Evolutionary conservation across 1,140 invertebrate genomes (phyloP), one percentile per base, ranked within the genome.

Genomic region (Callitettix versicolor): DNA sequence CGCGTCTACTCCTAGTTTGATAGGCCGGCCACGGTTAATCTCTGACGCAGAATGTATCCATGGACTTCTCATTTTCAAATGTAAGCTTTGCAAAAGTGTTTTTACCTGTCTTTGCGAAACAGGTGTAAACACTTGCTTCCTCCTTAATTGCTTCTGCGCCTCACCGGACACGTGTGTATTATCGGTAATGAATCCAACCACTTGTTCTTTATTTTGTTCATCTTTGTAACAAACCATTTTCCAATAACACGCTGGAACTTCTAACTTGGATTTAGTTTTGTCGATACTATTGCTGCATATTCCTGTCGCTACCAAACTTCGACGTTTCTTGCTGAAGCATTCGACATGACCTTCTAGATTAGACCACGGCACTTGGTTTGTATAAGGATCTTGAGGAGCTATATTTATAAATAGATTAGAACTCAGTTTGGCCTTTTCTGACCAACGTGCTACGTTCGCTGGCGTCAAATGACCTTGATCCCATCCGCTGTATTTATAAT

Each of bases 161-260:
- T 18, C 22, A n/a, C 20, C 9, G 2, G 48, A 11, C 7, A 42
- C 15, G 14, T 33, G 30, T 4, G 21, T 33, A 22, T 57, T 57
- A 22, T 43, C 26, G 12, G 40, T 42, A 1, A 53, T 46, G 22
- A 57, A 57, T 17, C 50, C 56, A 11, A 53, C 56, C 3, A 57
- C 56, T 46, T 53, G 40, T 36, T 33, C 51, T 21, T 44, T 47
- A 11, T 30, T 22, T 1, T 41, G 22, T 33, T 57, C 50, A 21
- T 53, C 49, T 44, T 57, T 57, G 24, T 57, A 57, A 33, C 56
- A 57, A 1, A 57, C 15, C 49, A 57, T 43, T 57, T 57, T 57
- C 56, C 56, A 57, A 40, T 46, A 57, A 36, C 44, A 57, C 12
- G 36, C 20, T 5, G 49, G 49, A 21, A 57, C 41, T 12, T 46